Evolutionary conservation across 2,113 vertebrate species (phyloP).

Genomic region (Porphyrio hochstetteri): DNA sequence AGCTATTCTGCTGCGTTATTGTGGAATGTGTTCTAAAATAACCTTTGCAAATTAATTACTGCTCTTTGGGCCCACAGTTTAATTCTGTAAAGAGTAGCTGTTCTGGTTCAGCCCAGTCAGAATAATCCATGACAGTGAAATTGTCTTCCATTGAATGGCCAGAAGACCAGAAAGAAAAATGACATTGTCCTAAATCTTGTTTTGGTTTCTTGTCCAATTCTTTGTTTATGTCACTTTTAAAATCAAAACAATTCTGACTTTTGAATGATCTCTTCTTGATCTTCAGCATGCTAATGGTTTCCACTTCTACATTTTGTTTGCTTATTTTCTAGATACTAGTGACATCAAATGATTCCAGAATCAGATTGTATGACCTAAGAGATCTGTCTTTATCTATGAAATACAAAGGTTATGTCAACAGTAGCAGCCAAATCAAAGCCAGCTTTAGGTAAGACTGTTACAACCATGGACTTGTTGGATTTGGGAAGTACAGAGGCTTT

Average conservation of each 20-base stretch:
- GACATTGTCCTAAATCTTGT: background rate
- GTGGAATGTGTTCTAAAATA: background rate
- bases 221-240: background rate
- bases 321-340: constrained; percentile 88
- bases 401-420: constrained; percentile 98
- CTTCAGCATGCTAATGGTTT: background rate
- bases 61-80: background rate
- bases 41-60: background rate
- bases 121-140: background rate
- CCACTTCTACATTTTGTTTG: background rate
- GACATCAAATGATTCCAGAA: constrained; percentile 97
- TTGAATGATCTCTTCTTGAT: background rate
- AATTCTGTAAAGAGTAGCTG: background rate
- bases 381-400: constrained; percentile 99
- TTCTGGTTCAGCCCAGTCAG: background rate
- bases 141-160: background rate
- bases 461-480: background rate
- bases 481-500: background rate
- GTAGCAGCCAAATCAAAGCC: constrained; percentile 99
- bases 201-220: background rate
- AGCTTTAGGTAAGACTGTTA: constrained; percentile 89
- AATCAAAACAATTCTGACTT: background rate
- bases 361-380: constrained; percentile 94
- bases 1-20: background rate
- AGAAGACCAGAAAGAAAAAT: background rate